Evolutionary conservation across 2,888 invertebrate genomes (phyloP).

Genomic region (Cephus nigrinus): DNA sequence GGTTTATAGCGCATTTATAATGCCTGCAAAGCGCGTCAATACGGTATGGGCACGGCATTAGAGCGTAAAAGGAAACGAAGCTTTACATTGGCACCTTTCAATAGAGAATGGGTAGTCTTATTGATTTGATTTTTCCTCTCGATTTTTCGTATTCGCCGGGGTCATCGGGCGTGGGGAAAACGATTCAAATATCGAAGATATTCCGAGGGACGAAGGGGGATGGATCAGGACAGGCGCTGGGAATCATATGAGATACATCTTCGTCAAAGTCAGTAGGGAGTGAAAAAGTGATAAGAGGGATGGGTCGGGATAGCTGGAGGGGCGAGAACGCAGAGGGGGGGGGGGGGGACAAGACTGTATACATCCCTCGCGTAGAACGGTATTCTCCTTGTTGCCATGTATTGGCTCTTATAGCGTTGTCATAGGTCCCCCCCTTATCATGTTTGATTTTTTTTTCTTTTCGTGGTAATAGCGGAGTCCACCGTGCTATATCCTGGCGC

Average conservation of each 20-base stretch:
- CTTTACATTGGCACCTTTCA: neutral
- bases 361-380: no score
- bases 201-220: neutral
- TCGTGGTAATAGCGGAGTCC: no score
- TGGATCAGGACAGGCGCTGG: neutral
- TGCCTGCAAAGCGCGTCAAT: neutral
- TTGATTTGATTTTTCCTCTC: neutral
- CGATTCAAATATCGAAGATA: neutral
- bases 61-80: neutral
- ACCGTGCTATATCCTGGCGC: no score
- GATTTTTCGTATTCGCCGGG: neutral
- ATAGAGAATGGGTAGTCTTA: neutral
- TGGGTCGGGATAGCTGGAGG: neutral
- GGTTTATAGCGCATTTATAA: neutral
- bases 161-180: neutral
- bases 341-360: no score
- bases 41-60: neutral
- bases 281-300: slow-evolving; percentile 34
- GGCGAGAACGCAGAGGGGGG: no score
- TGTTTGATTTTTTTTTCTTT: no score
- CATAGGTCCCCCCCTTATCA: no score
- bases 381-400: no score
- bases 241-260: slow-evolving; percentile 30
- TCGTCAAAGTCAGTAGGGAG: slow-evolving; percentile 36
- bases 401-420: no score